Base-by-base conservation (phyloP, 2,797 vertebrate genomes). In the Ciconia nigra region DNA sequence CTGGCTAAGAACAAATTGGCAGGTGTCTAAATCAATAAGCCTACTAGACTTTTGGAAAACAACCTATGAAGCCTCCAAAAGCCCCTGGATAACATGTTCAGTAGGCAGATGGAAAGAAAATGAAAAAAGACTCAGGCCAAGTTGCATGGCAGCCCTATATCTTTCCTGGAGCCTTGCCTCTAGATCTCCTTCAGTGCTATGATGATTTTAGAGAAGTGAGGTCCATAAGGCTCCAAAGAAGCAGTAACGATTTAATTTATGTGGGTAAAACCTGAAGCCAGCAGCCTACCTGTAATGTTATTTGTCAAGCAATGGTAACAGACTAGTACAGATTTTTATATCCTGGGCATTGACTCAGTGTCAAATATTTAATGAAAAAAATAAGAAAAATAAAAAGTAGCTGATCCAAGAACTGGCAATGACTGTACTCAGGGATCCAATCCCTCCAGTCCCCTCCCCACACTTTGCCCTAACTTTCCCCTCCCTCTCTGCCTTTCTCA, bases 351-450 rank as follows among this genome's bases (percentile, higher is more conserved):
- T 84, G 87, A 97, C 22, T 95, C 72, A 15, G 61, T 77, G 67
- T 96, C 93, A 96, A 97, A 95, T 91, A 96, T 94, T 94, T 92
- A 90, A 96, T 57, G 31, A 46, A 87, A 91, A 91, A 70, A 22
- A 8, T 17, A 94, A 82, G 16, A 52, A 84, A 83, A 94, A 92
- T 2, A 77, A 83, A 52, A 96, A 73, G 72, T 74, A 89, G 42
- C 29, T 73, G 69, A 83, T 95, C 62, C 84, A 93, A 93, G 51
- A 91, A 83, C 87, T 91, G 71, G 87, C 77, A 95, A 46, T 41
- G 47, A 77, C 83, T 83, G 26, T 11, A 67, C 31, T 65, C 69
- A 61, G 51, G 81, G 71, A 95, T 95, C 65, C 87, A 96, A 78
- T 79, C 79, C 44, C 22, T 86, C 77, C 51, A 87, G 25, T 62